phyloP scores from a whole-genome alignment of 2,113 vertebrate genomes.

The Podarcis muralis region DNA sequence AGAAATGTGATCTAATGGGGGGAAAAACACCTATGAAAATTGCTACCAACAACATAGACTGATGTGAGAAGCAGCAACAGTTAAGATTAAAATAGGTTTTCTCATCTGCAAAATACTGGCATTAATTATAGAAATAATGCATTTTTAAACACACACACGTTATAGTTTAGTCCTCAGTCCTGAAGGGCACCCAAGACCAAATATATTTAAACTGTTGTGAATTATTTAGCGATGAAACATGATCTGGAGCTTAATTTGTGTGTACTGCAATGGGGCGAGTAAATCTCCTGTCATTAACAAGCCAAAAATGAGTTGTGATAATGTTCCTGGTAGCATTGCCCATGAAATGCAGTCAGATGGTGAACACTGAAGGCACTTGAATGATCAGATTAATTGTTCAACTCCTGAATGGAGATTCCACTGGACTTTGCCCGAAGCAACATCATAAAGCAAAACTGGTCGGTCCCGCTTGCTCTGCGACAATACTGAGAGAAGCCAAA shows the following conservation, averaged over 20 bases:
- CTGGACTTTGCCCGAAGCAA: neutral
- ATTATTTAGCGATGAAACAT: slow-evolving; percentile 16
- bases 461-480: neutral
- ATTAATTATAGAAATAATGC: slow-evolving; percentile 40
- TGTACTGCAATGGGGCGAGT: neutral
- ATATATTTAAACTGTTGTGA: neutral
- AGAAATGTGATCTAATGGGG: slow-evolving; percentile 19
- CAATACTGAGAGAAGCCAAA: neutral
- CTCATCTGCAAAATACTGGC: neutral
- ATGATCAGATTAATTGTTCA: neutral
- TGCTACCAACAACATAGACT: slow-evolving; percentile 37
- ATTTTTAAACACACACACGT: neutral
- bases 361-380: neutral
- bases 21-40: slow-evolving; percentile 42
- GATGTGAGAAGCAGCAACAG: slow-evolving; percentile 47
- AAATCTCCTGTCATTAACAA: slow-evolving; percentile 16
- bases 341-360: neutral
- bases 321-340: neutral
- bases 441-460: neutral
- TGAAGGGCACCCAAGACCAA: slow-evolving; percentile 8
- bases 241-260: slow-evolving; percentile 11
- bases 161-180: slow-evolving; percentile 14
- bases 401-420: neutral
- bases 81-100: slow-evolving; percentile 43
- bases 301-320: neutral